Percentiles rank a stretch among this genome's conserved stretches.
Conservation (phyloP, 64 coral and sea anemone species). For the Acropora yongei region DNA sequence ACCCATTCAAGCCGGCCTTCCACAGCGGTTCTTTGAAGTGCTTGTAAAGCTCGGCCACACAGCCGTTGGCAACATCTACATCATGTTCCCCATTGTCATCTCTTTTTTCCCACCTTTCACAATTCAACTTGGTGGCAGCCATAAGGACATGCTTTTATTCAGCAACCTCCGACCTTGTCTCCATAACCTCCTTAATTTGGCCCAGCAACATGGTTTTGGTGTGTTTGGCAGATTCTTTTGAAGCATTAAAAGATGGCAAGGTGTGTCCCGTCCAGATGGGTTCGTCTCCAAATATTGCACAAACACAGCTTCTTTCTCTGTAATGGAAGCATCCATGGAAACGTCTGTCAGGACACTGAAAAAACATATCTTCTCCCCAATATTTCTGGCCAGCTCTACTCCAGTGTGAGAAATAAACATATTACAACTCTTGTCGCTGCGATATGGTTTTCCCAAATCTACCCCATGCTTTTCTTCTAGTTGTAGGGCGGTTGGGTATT, state of each 20-base stretch:
- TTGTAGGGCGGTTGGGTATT: slow-evolving; percentile 60
- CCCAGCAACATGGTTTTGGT: slow-evolving; percentile 43
- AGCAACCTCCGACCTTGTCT: slow-evolving; percentile 67
- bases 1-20: slow-evolving; percentile 61
- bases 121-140: slow-evolving; percentile 58
- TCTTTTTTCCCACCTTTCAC: slow-evolving; percentile 72
- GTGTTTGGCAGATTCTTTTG: slow-evolving; percentile 49
- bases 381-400: slow-evolving; percentile 56
- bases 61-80: slow-evolving; percentile 67
- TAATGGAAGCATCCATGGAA: slow-evolving; percentile 71
- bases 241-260: slow-evolving; percentile 42
- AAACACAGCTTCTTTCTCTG: slow-evolving; percentile 78
- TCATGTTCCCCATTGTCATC: slow-evolving; percentile 70
- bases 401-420: slow-evolving; percentile 64
- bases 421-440: slow-evolving; percentile 71
- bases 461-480: slow-evolving; percentile 85
- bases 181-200: slow-evolving; percentile 60
- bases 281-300: slow-evolving; percentile 74
- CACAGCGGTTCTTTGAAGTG: slow-evolving; percentile 77
- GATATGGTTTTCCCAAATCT: slow-evolving; percentile 64
- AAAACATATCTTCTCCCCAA: slow-evolving; percentile 73
- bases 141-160: slow-evolving; percentile 65
- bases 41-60: slow-evolving; percentile 53
- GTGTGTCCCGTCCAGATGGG: slow-evolving; percentile 52
- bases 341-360: slow-evolving; percentile 79